Evolutionary conservation across 2,113 vertebrate genomes (phyloP), one percentile per base, ranked within the genome.

Genomic region (Copsychus sechellarum): DNA sequence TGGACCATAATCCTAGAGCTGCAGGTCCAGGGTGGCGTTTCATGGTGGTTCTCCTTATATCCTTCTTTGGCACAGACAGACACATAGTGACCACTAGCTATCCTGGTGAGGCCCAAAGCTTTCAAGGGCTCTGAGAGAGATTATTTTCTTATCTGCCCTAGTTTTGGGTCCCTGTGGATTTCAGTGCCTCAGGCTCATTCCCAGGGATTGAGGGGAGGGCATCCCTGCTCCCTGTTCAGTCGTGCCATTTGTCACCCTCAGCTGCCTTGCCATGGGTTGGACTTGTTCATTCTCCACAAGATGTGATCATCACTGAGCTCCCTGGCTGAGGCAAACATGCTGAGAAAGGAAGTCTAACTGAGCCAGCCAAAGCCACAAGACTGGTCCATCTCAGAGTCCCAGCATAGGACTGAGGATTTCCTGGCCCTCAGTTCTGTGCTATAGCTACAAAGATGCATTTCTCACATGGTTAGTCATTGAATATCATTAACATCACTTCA

Each of bases 311-410:
- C 34, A 38, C 29, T 47, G 71, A 58, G 16, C 16, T 86, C 38
- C 4, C 8, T 0, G 1, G 5, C 1, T 80, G 79, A 88, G 88
- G 33, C 9, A 50, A 73, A 34, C 34, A 10, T 0, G 1, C 20
- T 47, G 19, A 45, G 24, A 33, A 36, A 82, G 16, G 24, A 91
- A 45, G 18, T 31, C 22, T 66, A 67, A n/a, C 20, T 45, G 29
- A 87, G n/a, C 24, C 2, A 15, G 19, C 43, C 71, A 81, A 92
- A 93, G 42, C 38, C 64, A 53, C 42, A 56, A 33, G 23, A 77
- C 4, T 6, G 26, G 53, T 88, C 15, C 3, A 2, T 77, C 45
- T 80, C 42, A 26, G 43, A 38, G 24, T 56, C 31, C 23, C 1
- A 1, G 29, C 43, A 50, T 36, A 60, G 42, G 38, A 47, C 6